These are phyloP conservation scores for Lutjanus argentimaculatus DNA, from an alignment of 2,797 vertebrate genomes.

Conservation along the genomic window DNA sequence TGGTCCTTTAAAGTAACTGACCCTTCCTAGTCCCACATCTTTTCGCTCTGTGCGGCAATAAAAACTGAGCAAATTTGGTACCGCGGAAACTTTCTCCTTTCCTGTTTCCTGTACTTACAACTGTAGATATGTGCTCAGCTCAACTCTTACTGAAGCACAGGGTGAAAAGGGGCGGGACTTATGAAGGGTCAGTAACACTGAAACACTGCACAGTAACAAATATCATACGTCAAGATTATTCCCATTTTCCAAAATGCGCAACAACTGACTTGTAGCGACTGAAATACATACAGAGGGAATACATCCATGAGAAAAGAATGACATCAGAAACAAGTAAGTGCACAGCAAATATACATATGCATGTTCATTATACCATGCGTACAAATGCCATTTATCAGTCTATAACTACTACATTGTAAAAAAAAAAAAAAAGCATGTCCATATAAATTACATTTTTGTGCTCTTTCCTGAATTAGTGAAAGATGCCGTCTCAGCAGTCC, in stretches of 20 bases:
- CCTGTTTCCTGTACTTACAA: too few species aligned
- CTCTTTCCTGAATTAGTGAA: constrained; percentile 26
- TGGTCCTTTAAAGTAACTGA: too few species aligned
- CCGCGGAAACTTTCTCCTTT: too few species aligned
- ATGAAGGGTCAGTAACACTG: too few species aligned
- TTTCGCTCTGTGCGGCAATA: too few species aligned
- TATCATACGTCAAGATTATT: neutral
- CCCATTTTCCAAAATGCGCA: neutral
- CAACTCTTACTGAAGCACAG: too few species aligned
- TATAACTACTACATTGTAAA: neutral
- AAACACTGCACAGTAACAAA: too few species aligned
- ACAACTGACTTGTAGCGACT: neutral
- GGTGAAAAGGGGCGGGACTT: too few species aligned
- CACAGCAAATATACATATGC: neutral
- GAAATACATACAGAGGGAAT: neutral
- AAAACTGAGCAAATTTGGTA: too few species aligned
- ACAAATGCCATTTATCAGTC: neutral
- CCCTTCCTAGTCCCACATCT: too few species aligned
- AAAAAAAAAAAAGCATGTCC: accelerated
- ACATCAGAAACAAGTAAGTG: neutral
- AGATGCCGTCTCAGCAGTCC: constrained; percentile 28
- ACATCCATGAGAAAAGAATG: neutral
- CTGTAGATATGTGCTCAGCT: too few species aligned
- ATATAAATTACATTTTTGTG: constrained; percentile 67
- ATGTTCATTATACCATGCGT: neutral